Percentiles rank a stretch among this genome's conserved stretches.
Evolutionary conservation across 2,113 vertebrate genomes (phyloP).

Genomic region (Sitta europaea): DNA sequence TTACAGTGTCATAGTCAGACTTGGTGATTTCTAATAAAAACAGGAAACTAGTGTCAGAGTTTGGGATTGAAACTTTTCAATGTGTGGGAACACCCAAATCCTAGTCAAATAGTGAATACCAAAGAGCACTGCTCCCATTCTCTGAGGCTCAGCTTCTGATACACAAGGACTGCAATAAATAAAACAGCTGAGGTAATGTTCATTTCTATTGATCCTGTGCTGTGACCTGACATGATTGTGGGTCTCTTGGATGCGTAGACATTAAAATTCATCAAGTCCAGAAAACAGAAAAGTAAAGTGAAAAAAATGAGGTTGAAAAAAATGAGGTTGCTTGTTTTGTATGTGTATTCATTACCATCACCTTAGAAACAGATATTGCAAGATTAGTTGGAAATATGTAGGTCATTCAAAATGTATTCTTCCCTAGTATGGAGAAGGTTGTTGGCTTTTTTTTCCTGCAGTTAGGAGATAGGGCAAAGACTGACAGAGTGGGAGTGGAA

Average conservation of each 20-base stretch:
- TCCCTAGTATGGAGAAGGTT: background rate
- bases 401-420: background rate
- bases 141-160: background rate
- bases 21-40: background rate
- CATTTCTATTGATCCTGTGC: background rate
- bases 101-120: background rate
- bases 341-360: background rate
- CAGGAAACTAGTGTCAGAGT: background rate
- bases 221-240: background rate
- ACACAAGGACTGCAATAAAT: background rate
- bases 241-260: background rate
- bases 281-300: background rate
- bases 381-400: constrained; percentile 4
- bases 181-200: background rate
- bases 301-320: background rate
- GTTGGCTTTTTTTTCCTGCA: background rate
- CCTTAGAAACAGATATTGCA: background rate
- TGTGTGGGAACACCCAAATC: background rate
- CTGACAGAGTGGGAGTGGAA: background rate
- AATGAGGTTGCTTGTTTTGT: background rate
- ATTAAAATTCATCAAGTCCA: background rate
- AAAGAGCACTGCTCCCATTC: background rate
- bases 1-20: background rate
- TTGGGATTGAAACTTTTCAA: background rate
- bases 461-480: background rate